Conservation (phyloP, 30 jellyfish, hydroid and myxozoan genomes). For the Chrysaora quinquecirrha region DNA sequence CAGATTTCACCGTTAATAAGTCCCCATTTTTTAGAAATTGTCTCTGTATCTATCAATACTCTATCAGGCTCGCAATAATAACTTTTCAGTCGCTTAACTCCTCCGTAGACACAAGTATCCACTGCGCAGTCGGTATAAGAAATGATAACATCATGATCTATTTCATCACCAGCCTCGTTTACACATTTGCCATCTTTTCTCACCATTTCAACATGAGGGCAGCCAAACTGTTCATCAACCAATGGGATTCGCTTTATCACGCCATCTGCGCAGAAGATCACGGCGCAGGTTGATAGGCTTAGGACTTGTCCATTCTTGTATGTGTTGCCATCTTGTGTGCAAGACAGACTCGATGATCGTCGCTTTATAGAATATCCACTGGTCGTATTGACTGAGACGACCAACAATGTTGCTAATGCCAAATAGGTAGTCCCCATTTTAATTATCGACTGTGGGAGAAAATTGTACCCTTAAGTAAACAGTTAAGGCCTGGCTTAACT, state of each 20-base stretch:
- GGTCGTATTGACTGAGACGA: background rate
- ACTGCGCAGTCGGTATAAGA: constrained; percentile 26
- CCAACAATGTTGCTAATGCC: background rate
- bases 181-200: constrained; percentile 36
- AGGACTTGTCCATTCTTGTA: constrained; percentile 26
- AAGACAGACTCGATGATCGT: background rate
- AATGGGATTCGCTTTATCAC: constrained; percentile 9
- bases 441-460: no score
- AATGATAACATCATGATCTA: constrained; percentile 21
- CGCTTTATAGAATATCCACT: background rate
- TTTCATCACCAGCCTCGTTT: constrained; percentile 40
- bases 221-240: constrained; percentile 33
- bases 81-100: constrained; percentile 11
- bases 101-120: constrained; percentile 23
- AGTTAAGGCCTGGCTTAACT: background rate
- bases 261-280: constrained; percentile 30
- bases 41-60: constrained; percentile 3
- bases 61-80: constrained; percentile 29
- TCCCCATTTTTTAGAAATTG: background rate
- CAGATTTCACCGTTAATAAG: background rate
- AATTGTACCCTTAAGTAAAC: no score
- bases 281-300: constrained; percentile 34
- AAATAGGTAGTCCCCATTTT: background rate
- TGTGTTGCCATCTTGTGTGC: background rate
- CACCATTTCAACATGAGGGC: constrained; percentile 50